A percentile compares a stretch with the other conserved stretches of the same genome.
Evolutionary conservation across 92 coral and sea anemone genomes (phyloP).

Genomic region (Phymanthus crucifer): DNA sequence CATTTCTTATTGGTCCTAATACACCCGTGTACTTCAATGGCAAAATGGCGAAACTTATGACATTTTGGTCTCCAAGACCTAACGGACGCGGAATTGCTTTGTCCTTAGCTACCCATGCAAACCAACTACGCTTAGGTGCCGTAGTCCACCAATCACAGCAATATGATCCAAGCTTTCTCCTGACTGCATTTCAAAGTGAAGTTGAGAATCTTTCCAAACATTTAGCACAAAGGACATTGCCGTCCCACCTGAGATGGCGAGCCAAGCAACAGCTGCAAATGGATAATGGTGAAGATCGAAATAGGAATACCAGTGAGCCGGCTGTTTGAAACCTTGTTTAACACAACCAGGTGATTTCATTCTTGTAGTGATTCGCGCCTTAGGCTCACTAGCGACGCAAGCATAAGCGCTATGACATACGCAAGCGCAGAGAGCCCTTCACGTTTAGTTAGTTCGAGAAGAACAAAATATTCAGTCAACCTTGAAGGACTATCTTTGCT

Average conservation of each 20-base stretch:
- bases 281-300: slow-evolving; percentile 35
- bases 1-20: slow-evolving; percentile 72
- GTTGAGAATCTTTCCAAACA: slow-evolving; percentile 62
- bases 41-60: slow-evolving; percentile 80
- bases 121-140: slow-evolving; percentile 66
- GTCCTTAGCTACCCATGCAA: slow-evolving; percentile 67
- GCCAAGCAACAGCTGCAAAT: slow-evolving; percentile 39
- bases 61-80: slow-evolving; percentile 68
- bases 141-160: slow-evolving; percentile 52
- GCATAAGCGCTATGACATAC: no score
- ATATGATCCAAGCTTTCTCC: slow-evolving; percentile 57
- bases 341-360: neutral
- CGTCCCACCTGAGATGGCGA: slow-evolving; percentile 84
- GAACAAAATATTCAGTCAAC: no score
- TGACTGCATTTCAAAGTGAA: slow-evolving; percentile 75
- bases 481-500: no score
- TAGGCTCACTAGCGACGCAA: no score
- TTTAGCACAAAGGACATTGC: slow-evolving; percentile 68
- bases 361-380: no score
- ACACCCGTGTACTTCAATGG: slow-evolving; percentile 76
- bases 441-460: no score
- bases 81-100: slow-evolving; percentile 63
- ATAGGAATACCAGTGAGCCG: slow-evolving; percentile 2
- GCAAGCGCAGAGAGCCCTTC: no score
- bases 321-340: neutral